Percentiles rank a stretch among this genome's conserved stretches.
These are phyloP conservation scores for Pseudochaenichthys georgianus DNA, from an alignment of 2,797 vertebrate species.

Conservation along the genomic window DNA sequence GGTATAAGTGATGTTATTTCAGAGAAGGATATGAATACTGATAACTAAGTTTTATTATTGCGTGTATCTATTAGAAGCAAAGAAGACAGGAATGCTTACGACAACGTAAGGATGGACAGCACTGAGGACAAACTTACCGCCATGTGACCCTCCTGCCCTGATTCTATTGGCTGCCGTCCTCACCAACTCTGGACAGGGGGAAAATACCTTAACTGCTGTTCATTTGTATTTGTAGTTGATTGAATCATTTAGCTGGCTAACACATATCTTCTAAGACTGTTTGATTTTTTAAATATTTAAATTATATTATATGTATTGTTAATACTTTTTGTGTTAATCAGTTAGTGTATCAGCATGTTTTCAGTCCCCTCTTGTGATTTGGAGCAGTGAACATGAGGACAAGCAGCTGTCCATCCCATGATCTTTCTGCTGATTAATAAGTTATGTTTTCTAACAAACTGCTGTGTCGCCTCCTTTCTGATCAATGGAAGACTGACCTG, in stretches of 20 bases:
- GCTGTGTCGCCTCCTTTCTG: slow-evolving; percentile 22
- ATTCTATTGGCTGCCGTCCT: slow-evolving; percentile 28
- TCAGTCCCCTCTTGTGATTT: neutral
- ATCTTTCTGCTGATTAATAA: slow-evolving; percentile 39
- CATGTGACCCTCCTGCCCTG: slow-evolving; percentile 71
- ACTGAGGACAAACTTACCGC: slow-evolving; percentile 61
- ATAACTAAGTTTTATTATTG: neutral
- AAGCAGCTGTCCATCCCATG: slow-evolving; percentile 5
- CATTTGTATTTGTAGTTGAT: neutral
- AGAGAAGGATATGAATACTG: neutral
- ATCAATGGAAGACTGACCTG: neutral
- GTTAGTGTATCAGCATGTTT: neutral
- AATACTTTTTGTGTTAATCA: neutral
- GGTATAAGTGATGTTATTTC: neutral
- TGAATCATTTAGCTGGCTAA: neutral
- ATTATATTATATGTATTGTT: neutral
- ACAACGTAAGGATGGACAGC: slow-evolving; percentile 49
- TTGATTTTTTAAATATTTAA: neutral
- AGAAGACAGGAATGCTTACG: slow-evolving; percentile 29
- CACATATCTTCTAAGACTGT: neutral
- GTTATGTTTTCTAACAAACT: slow-evolving; percentile 25
- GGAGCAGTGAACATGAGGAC: neutral
- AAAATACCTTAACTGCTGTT: neutral
- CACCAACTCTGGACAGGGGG: neutral
- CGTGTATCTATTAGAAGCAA: slow-evolving; percentile 64